phyloP scores from a whole-genome alignment of 2,113 vertebrate genomes.

The Ochotona princeps region DNA sequence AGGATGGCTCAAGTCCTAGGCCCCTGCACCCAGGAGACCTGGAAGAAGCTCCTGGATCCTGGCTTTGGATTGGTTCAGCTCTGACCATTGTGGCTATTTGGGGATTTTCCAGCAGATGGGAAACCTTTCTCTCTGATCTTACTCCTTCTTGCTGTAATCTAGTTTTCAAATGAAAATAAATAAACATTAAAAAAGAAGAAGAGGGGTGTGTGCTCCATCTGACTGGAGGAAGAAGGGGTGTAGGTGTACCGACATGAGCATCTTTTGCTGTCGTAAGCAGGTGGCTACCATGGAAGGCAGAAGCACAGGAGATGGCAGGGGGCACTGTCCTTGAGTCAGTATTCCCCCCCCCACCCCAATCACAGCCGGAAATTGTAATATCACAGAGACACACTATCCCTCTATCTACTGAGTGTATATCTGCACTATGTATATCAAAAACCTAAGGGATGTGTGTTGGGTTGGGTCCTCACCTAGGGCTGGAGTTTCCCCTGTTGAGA shows the following conservation, averaged over 20 bases:
- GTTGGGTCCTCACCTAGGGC: neutral
- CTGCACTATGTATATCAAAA: neutral
- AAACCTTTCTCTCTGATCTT: no score
- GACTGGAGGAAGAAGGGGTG: neutral
- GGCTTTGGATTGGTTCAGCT: no score
- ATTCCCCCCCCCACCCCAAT: neutral
- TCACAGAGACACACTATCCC: no score
- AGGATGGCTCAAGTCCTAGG: no score
- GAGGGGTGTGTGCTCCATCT: no score
- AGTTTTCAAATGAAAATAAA: no score
- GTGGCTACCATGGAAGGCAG: neutral
- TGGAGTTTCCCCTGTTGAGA: neutral
- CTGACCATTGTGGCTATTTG: no score
- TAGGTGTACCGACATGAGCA: accelerated
- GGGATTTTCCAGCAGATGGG: no score
- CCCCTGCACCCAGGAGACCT: no score
- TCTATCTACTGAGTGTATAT: neutral
- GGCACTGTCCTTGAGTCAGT: neutral
- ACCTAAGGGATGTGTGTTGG: neutral
- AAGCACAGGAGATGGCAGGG: neutral
- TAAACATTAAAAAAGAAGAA: no score
- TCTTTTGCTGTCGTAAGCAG: neutral
- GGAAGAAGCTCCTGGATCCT: no score
- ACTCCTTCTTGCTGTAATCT: no score
- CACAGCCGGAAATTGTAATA: neutral